phyloP scores from a whole-genome alignment of 2,888 invertebrate genomes.

The Lycaena phlaeas region DNA sequence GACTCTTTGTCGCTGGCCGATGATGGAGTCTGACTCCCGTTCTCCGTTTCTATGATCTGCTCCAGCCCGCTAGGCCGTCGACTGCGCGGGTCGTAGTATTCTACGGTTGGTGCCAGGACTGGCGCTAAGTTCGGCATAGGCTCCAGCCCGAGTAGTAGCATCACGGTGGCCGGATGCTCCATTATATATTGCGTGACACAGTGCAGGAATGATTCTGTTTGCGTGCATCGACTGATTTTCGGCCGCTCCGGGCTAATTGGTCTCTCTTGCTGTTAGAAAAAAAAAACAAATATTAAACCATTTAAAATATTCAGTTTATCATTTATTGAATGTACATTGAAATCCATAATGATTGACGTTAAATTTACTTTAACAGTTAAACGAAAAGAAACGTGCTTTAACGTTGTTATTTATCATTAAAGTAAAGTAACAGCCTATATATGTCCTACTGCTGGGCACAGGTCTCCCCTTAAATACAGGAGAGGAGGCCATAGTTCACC shows the following conservation, averaged over 20 bases:
- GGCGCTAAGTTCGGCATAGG: conserved; percentile 64
- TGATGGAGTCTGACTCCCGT: conserved; percentile 58
- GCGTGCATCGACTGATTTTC: conserved; percentile 63
- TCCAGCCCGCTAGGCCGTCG: conserved; percentile 56
- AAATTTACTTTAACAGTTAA: too few species aligned
- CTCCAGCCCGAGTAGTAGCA: conserved; percentile 82
- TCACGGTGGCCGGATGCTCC: conserved; percentile 81
- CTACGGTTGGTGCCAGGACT: conserved; percentile 51
- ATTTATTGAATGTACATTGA: conserved; percentile 9
- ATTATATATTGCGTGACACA: conserved; percentile 77
- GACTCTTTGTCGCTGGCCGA: conserved; percentile 48
- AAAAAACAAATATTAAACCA: conserved; percentile 9
- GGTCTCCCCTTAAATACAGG: too few species aligned
- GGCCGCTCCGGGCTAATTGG: conserved; percentile 53
- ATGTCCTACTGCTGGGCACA: too few species aligned
- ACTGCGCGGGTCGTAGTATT: conserved; percentile 57
- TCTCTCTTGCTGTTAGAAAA: conserved; percentile 44
- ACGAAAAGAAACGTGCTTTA: too few species aligned
- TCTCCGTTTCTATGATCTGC: conserved; percentile 59
- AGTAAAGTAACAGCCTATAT: too few species aligned
- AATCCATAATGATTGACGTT: too few species aligned
- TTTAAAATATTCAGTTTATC: neutral
- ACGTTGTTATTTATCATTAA: too few species aligned
- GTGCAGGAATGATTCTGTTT: conserved; percentile 76
- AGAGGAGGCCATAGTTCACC: too few species aligned